phyloP scores from a whole-genome alignment of 2,113 vertebrate genomes.

The Siphamia tubifer region DNA sequence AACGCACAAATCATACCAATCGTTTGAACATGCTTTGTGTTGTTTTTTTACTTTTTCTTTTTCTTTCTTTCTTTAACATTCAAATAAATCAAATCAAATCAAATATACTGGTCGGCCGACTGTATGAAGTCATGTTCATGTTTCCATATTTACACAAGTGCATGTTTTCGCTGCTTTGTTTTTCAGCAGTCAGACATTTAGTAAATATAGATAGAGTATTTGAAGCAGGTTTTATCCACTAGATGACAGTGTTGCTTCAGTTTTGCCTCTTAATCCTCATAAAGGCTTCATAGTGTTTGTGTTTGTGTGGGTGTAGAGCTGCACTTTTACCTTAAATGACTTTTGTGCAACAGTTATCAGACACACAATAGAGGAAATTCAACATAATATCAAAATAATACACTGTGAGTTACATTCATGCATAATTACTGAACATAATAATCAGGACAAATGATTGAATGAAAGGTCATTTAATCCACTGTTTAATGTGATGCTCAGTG shows the following conservation, averaged over 20 bases:
- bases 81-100: no score
- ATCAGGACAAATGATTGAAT: background rate
- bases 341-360: background rate
- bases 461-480: background rate
- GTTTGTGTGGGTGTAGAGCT: background rate
- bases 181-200: no score
- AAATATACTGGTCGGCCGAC: no score
- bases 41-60: no score
- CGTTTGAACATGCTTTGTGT: no score
- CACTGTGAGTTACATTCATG: background rate
- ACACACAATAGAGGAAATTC: background rate
- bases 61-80: no score
- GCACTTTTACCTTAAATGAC: background rate
- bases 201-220: no score
- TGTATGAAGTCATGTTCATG: no score
- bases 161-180: no score
- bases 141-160: no score
- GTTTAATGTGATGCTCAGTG: background rate
- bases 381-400: background rate
- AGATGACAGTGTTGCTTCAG: constrained; percentile 65
- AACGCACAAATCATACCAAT: no score
- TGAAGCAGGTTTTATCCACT: constrained; percentile 29
- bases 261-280: no score
- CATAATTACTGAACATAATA: background rate
- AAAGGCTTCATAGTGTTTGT: background rate